Base-by-base conservation (phyloP, 2,797 vertebrate species). In the Myripristis murdjan region DNA sequence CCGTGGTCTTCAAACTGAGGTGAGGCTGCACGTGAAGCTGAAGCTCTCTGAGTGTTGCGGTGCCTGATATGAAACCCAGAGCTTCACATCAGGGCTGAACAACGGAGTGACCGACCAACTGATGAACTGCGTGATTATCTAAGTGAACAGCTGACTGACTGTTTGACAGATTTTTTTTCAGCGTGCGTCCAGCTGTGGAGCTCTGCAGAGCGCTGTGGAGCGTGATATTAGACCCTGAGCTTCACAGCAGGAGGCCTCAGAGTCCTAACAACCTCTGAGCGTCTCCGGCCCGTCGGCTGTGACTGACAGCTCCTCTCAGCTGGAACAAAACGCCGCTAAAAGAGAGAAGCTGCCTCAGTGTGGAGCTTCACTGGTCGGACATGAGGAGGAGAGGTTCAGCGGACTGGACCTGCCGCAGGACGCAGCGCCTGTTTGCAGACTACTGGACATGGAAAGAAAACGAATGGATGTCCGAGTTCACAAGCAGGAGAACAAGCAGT, bases 261-360 rank as follows among this genome's bases (percentile, higher is more conserved):
- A 76, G 71, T 68, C 73, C 74, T 72, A 74, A 88, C 65, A 71
- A 75, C 81, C 79, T 66, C 73, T 68, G 75, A 78, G 79, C 61
- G 64, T 79, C 78, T 79, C 73, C 4, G 11, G 48, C 37, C 61
- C 44, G 10, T 79, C 75, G 12, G 43, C 77, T 69, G 61, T 85
- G 82, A 86, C 76, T 76, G 87, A 72, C 83, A 33, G 83, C 73
- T 65, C 74, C 82, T 64, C 54, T 82, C 84, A 70, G 33, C 47
- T 31, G 66, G 66, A 69, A 60, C 66, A 22, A 28, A 52, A 24
- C 8, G 48, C 62, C 1, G 16, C 63, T 22, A 12, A 70, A 73
- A 53, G 39, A 71, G 44, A 69, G 73, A 57, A 49, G 62, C 46
- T 0, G 46, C 10, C 51, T 46, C 41, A 15, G 20, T n/a, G n/a